phyloP scores from a whole-genome alignment of 2,797 vertebrate genomes.

The Adelosebastes latens region DNA sequence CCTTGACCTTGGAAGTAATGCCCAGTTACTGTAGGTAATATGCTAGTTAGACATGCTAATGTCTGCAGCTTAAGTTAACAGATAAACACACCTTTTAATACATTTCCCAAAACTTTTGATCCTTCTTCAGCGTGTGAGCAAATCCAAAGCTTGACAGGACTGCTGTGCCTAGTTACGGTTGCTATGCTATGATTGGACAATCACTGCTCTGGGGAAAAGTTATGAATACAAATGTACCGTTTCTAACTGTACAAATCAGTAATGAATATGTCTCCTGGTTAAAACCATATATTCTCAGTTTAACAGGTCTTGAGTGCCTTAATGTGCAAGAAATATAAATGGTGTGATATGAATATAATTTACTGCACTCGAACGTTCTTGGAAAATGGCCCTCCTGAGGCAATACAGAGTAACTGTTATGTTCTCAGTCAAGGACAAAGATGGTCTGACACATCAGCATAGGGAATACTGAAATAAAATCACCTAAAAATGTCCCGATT shows the following conservation, averaged over 20 bases:
- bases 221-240: neutral
- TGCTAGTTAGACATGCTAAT: neutral
- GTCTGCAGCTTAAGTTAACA: neutral
- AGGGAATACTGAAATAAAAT: constrained; percentile 4
- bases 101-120: neutral
- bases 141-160: neutral
- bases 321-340: neutral
- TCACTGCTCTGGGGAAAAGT: neutral
- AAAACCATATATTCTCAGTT: neutral
- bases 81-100: too few relatives aligned
- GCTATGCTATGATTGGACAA: neutral
- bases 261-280: neutral
- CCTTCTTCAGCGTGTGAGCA: neutral
- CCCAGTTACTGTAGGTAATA: neutral
- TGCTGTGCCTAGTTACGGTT: neutral
- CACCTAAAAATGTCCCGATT: constrained; percentile 14
- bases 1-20: neutral
- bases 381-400: constrained; percentile 9
- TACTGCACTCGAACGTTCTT: constrained; percentile 1
- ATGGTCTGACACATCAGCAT: neutral
- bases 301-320: neutral
- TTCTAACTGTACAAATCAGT: neutral
- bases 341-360: constrained; percentile 1
- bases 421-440: constrained; percentile 26
- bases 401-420: neutral